Conservation (phyloP, 2,888 invertebrate genomes). For the Bugulina stolonifera region DNA sequence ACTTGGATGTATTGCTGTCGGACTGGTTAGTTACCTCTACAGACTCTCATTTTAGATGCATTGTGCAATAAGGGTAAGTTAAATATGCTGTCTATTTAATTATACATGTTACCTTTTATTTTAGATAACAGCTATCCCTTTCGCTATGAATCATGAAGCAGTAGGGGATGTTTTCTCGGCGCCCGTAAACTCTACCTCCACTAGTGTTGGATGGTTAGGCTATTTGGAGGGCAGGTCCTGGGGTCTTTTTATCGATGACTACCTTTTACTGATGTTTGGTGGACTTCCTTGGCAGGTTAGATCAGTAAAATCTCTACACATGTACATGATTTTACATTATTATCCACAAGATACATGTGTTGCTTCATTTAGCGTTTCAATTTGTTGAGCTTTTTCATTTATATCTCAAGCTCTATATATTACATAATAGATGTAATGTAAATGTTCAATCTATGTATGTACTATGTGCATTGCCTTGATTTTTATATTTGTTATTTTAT, state of each 20-base stretch:
- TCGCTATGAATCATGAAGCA: constrained; percentile 79
- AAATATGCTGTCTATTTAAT: no score
- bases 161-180: constrained; percentile 55
- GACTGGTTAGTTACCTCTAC: constrained; percentile 34
- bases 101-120: no score
- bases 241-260: constrained; percentile 32
- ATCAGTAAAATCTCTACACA: not conserved
- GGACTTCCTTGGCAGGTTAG: constrained; percentile 38
- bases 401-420: no score
- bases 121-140: constrained; percentile 91
- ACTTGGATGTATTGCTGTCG: constrained; percentile 35
- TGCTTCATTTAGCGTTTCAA: no score
- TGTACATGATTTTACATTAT: not conserved
- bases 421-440: no score
- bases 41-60: no score
- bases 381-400: no score
- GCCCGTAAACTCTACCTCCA: constrained; percentile 3
- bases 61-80: no score
- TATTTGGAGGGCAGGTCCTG: constrained; percentile 16
- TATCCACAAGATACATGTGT: not conserved
- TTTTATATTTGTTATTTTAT: no score
- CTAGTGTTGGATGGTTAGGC: constrained; percentile 1
- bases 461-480: no score
- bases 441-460: no score
- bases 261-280: constrained; percentile 32